These are phyloP conservation scores for Hyalella azteca DNA, from an alignment of 2,888 invertebrate genomes.

Conservation along the genomic window DNA sequence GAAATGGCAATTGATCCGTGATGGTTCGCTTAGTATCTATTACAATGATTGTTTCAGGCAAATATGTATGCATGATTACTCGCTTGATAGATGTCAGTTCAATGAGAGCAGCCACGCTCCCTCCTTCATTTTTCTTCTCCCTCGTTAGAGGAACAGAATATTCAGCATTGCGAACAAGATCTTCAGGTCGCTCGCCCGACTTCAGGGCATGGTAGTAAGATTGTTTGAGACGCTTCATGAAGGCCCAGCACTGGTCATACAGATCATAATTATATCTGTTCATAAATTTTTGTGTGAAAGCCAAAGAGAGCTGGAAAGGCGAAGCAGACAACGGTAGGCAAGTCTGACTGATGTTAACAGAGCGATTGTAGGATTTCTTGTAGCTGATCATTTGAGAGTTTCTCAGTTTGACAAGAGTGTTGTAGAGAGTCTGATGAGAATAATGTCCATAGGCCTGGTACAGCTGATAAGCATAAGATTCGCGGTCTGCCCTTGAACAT, in stretches of 20 bases:
- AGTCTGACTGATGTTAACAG: constrained; percentile 63
- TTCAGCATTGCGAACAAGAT: not conserved
- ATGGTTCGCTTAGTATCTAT: constrained; percentile 18
- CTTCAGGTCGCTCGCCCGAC: not conserved
- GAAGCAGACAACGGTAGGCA: constrained; percentile 66
- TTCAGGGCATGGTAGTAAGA: constrained; percentile 26
- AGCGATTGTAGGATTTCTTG: constrained; percentile 63
- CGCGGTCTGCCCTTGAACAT: constrained; percentile 70
- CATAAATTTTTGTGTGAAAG: constrained; percentile 65
- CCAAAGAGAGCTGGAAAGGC: constrained; percentile 66
- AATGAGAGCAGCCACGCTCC: not conserved
- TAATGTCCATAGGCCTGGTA: constrained; percentile 76
- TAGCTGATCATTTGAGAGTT: constrained; percentile 56
- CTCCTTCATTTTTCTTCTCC: not conserved
- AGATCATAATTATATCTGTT: constrained; percentile 65
- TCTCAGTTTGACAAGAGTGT: constrained; percentile 62
- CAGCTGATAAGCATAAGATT: constrained; percentile 72
- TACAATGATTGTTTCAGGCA: constrained; percentile 19
- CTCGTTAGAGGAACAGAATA: not conserved
- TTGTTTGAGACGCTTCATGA: constrained; percentile 52
- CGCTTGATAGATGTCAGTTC: constrained; percentile 9
- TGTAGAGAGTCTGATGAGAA: constrained; percentile 71
- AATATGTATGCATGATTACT: constrained; percentile 1
- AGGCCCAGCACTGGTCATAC: constrained; percentile 61
- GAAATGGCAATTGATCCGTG: not conserved